These are phyloP conservation scores for Mesoclemmys tuberculata DNA, from an alignment of 2,113 vertebrate genomes.

Conservation along the genomic window DNA sequence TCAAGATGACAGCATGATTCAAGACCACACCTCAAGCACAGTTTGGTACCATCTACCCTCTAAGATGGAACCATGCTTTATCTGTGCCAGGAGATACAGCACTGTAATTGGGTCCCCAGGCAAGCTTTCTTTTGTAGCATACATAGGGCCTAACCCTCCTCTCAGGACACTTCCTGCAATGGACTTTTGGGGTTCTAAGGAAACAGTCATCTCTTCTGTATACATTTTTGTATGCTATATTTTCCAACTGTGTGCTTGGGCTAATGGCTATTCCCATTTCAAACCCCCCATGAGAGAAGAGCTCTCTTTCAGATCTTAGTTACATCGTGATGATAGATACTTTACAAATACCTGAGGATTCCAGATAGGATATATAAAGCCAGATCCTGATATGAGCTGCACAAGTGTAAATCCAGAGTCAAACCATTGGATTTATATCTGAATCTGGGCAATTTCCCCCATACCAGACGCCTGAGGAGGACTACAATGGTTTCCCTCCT, in stretches of 20 bases:
- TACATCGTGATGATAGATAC: background rate
- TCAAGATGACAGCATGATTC: background rate
- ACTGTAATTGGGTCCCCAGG: background rate
- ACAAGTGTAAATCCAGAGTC: background rate
- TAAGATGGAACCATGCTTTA: background rate
- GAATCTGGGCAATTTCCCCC: background rate
- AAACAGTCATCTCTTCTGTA: background rate
- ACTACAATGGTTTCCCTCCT: background rate
- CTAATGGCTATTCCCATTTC: background rate
- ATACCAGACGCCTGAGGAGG: background rate
- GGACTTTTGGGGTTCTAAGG: background rate
- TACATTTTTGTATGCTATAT: background rate
- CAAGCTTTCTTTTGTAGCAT: background rate
- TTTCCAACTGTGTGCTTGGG: background rate
- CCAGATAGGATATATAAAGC: background rate
- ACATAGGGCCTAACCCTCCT: background rate
- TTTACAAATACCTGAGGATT: background rate
- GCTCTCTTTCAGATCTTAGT: background rate
- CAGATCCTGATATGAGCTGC: background rate
- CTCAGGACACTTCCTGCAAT: background rate
- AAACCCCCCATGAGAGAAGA: background rate
- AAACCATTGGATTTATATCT: background rate
- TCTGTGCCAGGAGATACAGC: background rate
- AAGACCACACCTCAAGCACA: background rate
- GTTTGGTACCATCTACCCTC: background rate